Evolutionary conservation across 1,140 invertebrate species (phyloP).

Genomic region (Zophobas morio): DNA sequence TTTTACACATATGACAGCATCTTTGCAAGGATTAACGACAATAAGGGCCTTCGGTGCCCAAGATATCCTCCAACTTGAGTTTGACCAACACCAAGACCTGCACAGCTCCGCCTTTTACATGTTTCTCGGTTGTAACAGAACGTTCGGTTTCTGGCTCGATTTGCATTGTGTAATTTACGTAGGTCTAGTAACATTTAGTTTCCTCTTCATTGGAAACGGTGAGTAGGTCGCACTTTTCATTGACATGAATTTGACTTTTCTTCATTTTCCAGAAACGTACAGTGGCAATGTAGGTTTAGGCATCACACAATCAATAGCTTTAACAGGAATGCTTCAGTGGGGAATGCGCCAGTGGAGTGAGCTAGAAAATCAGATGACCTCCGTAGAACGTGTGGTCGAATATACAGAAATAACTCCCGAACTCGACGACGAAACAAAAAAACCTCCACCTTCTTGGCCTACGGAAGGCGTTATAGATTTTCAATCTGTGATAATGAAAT

Average conservation of each 20-base stretch:
- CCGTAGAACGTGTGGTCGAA: constrained; percentile 82
- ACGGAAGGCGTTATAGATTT: constrained; percentile 78
- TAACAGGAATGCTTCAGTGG: constrained; percentile 88
- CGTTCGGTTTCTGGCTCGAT: constrained; percentile 73
- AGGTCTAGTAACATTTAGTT: constrained; percentile 72
- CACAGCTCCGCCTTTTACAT: constrained; percentile 78
- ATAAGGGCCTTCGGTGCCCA: constrained; percentile 81
- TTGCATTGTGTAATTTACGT: constrained; percentile 80
- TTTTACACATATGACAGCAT: constrained; percentile 78
- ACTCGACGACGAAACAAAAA: constrained; percentile 73
- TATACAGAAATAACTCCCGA: constrained; percentile 83
- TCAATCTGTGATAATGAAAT: constrained; percentile 70
- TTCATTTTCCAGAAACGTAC: constrained; percentile 64
- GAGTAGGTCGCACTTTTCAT: constrained; percentile 70
- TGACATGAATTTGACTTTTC: not conserved
- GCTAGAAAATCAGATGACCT: constrained; percentile 85
- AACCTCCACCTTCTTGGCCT: constrained; percentile 84
- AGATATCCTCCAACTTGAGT: constrained; percentile 78
- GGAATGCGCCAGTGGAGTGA: constrained; percentile 85
- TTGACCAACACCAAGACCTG: constrained; percentile 72
- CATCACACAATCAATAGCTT: constrained; percentile 82
- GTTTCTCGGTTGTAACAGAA: constrained; percentile 75
- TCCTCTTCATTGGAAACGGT: constrained; percentile 67
- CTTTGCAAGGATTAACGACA: constrained; percentile 66
- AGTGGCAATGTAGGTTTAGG: constrained; percentile 85